Evolutionary conservation across 2,888 invertebrate genomes (phyloP).

Genomic region (Ormyrus pomaceus): DNA sequence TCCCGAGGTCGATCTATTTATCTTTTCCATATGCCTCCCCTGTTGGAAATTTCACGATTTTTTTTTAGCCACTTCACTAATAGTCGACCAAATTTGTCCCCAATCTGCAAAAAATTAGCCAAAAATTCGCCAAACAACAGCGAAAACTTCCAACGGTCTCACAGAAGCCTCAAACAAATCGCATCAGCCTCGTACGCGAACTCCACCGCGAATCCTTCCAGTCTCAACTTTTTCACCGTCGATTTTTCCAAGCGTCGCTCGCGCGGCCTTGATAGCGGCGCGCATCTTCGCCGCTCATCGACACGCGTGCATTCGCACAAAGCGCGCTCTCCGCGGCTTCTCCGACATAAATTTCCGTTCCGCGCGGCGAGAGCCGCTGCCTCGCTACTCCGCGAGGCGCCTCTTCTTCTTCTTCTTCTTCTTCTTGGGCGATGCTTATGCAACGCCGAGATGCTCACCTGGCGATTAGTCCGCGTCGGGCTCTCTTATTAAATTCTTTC

Average conservation of each 20-base stretch:
- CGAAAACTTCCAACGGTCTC: too few relatives aligned
- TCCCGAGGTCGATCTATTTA: too few relatives aligned
- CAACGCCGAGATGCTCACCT: slow-evolving; percentile 25
- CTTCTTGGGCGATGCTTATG: slow-evolving; percentile 12
- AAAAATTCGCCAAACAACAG: too few relatives aligned
- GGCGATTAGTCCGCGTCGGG: slow-evolving; percentile 14
- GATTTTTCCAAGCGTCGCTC: not conserved
- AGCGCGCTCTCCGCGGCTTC: not conserved
- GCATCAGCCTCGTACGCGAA: too few relatives aligned
- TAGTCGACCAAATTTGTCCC: too few relatives aligned
- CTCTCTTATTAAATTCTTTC: slow-evolving; percentile 5
- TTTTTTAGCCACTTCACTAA: too few relatives aligned
- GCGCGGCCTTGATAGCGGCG: not conserved
- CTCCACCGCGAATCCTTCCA: too few relatives aligned
- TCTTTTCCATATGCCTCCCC: too few relatives aligned
- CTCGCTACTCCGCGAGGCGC: not conserved
- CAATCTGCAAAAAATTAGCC: too few relatives aligned
- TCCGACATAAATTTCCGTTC: slow-evolving; percentile 41
- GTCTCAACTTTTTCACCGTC: too few relatives aligned
- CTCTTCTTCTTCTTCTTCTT: not conserved
- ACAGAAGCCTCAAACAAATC: too few relatives aligned
- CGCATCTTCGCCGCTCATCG: not conserved
- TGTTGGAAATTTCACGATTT: too few relatives aligned
- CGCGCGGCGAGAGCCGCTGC: not conserved
- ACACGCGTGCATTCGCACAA: not conserved